Evolutionary conservation across 2,797 vertebrate genomes (phyloP), one percentile per base, ranked within the genome.

Genomic region (Onychomys torridus): DNA sequence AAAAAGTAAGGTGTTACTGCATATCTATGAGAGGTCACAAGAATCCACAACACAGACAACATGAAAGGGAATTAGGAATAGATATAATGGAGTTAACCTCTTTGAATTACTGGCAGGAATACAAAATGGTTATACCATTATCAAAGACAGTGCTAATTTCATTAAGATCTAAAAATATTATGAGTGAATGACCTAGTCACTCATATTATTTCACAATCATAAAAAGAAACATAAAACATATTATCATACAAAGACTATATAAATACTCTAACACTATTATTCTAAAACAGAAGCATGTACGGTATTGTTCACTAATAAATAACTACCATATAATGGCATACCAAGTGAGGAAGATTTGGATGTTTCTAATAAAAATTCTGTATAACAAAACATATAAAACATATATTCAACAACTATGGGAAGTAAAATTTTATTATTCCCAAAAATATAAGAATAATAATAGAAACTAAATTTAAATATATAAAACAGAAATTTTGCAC

Each of bases 321-420:
- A 32, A 46, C 5, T 6, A 82, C 11, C 49, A 25, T 69, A 16
- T 46, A 21, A 1, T 71, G 40, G 5, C 10, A n/a, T 9, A 4
- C 34, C 32, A 8, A 57, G 2, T 8, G 32, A 34, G 2, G 0
- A 9, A 81, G 2, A 4, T 34, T 52, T 23, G 7, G 0, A 13
- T 75, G 4, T 73, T 88, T 23, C 46, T 40, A 89, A 59, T 43
- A 73, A 63, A 43, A n/a, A 1, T 40, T 19, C 8, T 52, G 23
- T 69, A 61, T 27, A 65, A 4, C 25, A 87, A 82, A 34, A 43
- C 1, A 29, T 46, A 90, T 78, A 87, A 82, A 34, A 43, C 1
- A 29, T 46, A 90, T 78, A 73, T 8, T 34, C 37, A 89, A 32
- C 2, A 29, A 40, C 25, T 29, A 10, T 6, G 61, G 1, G 13